Conservation (phyloP, 2,888 invertebrate genomes). For the Platynereis dumerilii region DNA sequence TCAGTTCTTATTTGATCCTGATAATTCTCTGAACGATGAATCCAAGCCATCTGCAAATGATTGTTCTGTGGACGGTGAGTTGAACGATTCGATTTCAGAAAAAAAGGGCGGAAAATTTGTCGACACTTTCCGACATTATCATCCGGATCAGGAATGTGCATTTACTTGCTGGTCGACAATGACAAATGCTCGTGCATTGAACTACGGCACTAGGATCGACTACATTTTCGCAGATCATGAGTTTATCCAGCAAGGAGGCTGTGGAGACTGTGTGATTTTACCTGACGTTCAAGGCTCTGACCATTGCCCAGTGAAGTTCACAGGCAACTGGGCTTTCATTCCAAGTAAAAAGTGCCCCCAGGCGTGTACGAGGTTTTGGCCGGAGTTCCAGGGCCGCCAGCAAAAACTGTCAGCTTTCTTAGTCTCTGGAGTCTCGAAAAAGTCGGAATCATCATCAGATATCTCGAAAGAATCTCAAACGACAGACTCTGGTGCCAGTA, state of each 20-base stretch:
- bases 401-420: slow-evolving; percentile 56
- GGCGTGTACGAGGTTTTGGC: slow-evolving; percentile 64
- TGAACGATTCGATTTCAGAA: too few relatives aligned
- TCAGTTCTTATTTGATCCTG: slow-evolving; percentile 46
- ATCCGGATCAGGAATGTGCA: slow-evolving; percentile 61
- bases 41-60: too few relatives aligned
- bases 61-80: too few relatives aligned
- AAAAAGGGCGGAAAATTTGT: slow-evolving; percentile 47
- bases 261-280: slow-evolving; percentile 50
- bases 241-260: slow-evolving; percentile 1
- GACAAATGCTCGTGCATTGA: slow-evolving; percentile 64
- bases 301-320: slow-evolving; percentile 66
- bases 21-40: too few relatives aligned
- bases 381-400: slow-evolving; percentile 65
- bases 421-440: not conserved
- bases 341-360: slow-evolving; percentile 56
- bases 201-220: slow-evolving; percentile 67
- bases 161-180: slow-evolving; percentile 67
- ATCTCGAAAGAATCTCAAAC: too few relatives aligned
- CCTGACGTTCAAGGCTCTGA: slow-evolving; percentile 64
- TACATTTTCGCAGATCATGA: slow-evolving; percentile 63
- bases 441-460: not conserved
- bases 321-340: slow-evolving; percentile 45
- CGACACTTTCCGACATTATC: slow-evolving; percentile 65
- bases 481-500: too few relatives aligned